Evolutionary conservation across 2,888 invertebrate genomes (phyloP).

Genomic region (Blastobasis lacticolella): DNA sequence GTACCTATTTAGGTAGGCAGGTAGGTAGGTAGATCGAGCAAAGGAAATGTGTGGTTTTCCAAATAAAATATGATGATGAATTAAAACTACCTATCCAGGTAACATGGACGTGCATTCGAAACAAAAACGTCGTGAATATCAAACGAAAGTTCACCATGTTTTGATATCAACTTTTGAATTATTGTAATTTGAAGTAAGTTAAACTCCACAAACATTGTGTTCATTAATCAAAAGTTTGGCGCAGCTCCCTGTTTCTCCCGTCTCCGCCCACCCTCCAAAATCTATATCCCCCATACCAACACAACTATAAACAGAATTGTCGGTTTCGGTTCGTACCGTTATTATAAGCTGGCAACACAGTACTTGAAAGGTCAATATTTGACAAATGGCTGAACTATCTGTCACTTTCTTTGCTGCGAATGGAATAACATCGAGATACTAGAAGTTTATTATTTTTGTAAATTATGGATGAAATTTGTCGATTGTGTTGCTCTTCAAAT

Average conservation of each 20-base stretch:
- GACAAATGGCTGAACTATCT: conserved; percentile 55
- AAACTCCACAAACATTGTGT: conserved; percentile 66
- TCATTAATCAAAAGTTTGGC: conserved; percentile 75
- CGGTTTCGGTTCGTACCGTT: conserved; percentile 46
- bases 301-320: conserved; percentile 19
- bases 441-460: conserved; percentile 19
- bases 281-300: neutral
- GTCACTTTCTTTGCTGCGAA: conserved; percentile 37
- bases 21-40: too few relatives aligned
- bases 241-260: conserved; percentile 48
- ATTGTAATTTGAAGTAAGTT: conserved; percentile 57
- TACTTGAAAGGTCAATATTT: conserved; percentile 45
- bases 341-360: conserved; percentile 39
- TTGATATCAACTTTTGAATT: conserved; percentile 29
- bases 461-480: conserved; percentile 61
- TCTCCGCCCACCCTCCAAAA: conserved; percentile 24
- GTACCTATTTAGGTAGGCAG: too few relatives aligned
- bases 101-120: too few relatives aligned
- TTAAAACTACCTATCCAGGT: too few relatives aligned
- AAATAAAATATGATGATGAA: too few relatives aligned
- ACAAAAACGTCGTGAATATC: conserved; percentile 5
- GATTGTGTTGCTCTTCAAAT: conserved; percentile 62
- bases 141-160: conserved; percentile 44
- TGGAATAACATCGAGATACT: conserved; percentile 37
- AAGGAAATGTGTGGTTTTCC: too few relatives aligned